Evolutionary conservation across 2,113 vertebrate genomes (phyloP), one percentile per base, ranked within the genome.

Genomic region (Montifringilla adamsi): DNA sequence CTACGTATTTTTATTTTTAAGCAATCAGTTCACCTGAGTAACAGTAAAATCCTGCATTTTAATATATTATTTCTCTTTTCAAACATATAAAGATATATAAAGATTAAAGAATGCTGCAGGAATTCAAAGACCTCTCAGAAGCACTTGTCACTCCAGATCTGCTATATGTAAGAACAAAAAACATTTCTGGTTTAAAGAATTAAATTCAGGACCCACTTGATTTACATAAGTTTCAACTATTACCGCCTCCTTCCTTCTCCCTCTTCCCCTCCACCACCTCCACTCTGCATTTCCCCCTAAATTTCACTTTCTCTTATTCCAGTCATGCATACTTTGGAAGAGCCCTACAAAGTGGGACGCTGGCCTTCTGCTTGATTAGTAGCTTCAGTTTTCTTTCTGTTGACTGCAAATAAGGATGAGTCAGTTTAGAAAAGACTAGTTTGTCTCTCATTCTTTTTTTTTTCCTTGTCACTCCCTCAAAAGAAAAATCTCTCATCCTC

Each of bases 241-340:
- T 68, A 56, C 1, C 9, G 6, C 6, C n/a, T 39, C 33, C 37
- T 69, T 64, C 14, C 4, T 84, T 78, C 11, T 55, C 7, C 14
- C 1, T 37, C 23, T 53, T 1, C 15, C 7, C 4, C 6, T 63
- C 43, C 1, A 1, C 24, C 37, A 35, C 1, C 4, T 1, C 5
- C 4, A 33, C 11, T 56, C 24, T 49, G 6, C 18, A 22, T 49
- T 72, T 80, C 27, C 28, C 11, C 16, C 23, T 70, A 47, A 30
- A 52, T 46, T 52, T 70, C 41, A 19, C 27, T 44, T 86, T 67
- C 27, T 47, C 2, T 56, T 62, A 30, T 52, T 24, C 52, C 43
- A 39, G 21, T 70, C 20, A 28, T 62, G 6, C 43, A 28, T 47
- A 26, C 10, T 76, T 87, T 62, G 18, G 23, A 53, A 47, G 14